Evolutionary conservation across 2,888 invertebrate species (phyloP).

Genomic region (Meloe dianella): DNA sequence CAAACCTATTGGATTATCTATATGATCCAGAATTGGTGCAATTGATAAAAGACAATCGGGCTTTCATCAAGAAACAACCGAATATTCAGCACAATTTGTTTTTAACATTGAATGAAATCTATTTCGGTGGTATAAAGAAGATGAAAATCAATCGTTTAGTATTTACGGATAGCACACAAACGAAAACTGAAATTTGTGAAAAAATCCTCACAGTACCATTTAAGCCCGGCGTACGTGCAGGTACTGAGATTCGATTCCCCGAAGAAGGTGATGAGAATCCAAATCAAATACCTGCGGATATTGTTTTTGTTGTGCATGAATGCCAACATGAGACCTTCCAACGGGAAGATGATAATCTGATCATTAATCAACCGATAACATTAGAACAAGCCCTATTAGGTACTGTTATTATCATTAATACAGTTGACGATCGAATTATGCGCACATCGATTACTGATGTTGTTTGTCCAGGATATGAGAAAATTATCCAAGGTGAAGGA

Average conservation of each 20-base stretch:
- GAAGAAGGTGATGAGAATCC: constrained; percentile 83
- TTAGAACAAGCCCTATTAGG: constrained; percentile 77
- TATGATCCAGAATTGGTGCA: constrained; percentile 69
- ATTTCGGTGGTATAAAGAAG: constrained; percentile 79
- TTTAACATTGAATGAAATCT: constrained; percentile 70
- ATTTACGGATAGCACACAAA: constrained; percentile 68
- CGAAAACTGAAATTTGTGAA: constrained; percentile 69
- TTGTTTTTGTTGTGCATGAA: constrained; percentile 76
- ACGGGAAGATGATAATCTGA: constrained; percentile 72
- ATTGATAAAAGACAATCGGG: constrained; percentile 66
- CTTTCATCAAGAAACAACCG: constrained; percentile 67
- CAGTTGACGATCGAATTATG: constrained; percentile 73
- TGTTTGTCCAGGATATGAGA: constrained; percentile 72
- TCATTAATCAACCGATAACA: constrained; percentile 66
- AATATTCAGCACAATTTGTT: constrained; percentile 64
- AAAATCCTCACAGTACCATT: constrained; percentile 78
- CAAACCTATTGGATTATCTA: constrained; percentile 73
- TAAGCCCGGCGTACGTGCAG: constrained; percentile 74
- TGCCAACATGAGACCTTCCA: constrained; percentile 71
- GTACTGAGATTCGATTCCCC: constrained; percentile 75
- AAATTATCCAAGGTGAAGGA: constrained; percentile 75
- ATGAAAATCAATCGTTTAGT: constrained; percentile 80
- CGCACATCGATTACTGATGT: constrained; percentile 75
- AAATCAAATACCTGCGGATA: constrained; percentile 75
- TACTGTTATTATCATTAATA: constrained; percentile 68